Percentiles rank a stretch among this genome's conserved stretches.
These are phyloP conservation scores for Muscina levida DNA, from an alignment of 2,888 invertebrate genomes.

Conservation along the genomic window DNA sequence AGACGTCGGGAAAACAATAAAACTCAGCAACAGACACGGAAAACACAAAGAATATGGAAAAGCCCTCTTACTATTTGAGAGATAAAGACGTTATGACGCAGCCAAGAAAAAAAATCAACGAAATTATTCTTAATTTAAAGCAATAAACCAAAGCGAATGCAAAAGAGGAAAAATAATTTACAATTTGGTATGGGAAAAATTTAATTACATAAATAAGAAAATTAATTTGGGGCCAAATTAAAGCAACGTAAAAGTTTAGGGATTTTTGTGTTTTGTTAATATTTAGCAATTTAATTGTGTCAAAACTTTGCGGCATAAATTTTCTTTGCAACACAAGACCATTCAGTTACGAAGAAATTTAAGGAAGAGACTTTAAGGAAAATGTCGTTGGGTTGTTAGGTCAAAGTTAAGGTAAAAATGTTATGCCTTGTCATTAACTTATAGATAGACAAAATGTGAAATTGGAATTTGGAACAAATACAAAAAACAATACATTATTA, in stretches of 20 bases:
- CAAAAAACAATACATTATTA: no score
- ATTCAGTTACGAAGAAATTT: no score
- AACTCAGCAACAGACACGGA: constrained; percentile 32
- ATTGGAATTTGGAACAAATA: no score
- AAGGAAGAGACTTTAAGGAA: no score
- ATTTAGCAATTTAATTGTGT: constrained; percentile 11
- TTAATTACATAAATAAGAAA: constrained; percentile 27
- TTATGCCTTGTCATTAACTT: no score
- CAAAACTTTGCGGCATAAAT: not conserved
- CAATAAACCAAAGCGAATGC: constrained; percentile 10
- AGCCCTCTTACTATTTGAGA: constrained; percentile 5
- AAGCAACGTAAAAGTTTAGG: not conserved
- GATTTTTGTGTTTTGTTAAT: constrained; percentile 1
- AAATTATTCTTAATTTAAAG: constrained; percentile 7
- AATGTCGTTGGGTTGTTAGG: no score
- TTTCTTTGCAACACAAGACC: no score
- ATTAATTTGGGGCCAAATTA: constrained; percentile 31
- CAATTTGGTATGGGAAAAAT: not conserved
- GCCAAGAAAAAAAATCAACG: not conserved
- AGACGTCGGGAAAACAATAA: constrained; percentile 44
- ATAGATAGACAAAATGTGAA: no score
- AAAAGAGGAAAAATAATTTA: no score
- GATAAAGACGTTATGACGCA: constrained; percentile 9
- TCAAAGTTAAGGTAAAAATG: no score
- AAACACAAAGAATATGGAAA: not conserved